Evolutionary conservation across 2,888 invertebrate species (phyloP).

Genomic region (Aleiodes leptofemur): DNA sequence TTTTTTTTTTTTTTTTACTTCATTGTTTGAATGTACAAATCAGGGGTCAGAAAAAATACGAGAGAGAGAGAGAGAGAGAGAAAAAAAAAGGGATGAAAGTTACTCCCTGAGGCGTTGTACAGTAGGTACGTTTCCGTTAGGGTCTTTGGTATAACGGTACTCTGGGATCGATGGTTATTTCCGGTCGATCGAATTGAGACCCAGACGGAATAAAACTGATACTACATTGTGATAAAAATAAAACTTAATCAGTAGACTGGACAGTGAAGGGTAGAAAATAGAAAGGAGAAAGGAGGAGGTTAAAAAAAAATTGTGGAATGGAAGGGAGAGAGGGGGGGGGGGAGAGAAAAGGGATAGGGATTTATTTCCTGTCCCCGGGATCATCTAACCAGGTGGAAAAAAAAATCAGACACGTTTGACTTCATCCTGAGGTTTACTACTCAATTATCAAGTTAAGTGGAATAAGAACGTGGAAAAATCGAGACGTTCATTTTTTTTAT

Average conservation of each 20-base stretch:
- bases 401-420: slow-evolving; percentile 63
- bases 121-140: slow-evolving; percentile 17
- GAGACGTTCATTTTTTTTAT: neutral
- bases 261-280: neutral
- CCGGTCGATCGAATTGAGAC: slow-evolving; percentile 38
- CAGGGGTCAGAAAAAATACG: too few species aligned
- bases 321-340: neutral
- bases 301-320: too few species aligned
- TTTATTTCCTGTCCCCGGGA: slow-evolving; percentile 61
- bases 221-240: slow-evolving; percentile 35
- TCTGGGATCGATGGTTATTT: slow-evolving; percentile 32
- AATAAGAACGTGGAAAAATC: slow-evolving; percentile 15
- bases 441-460: slow-evolving; percentile 42
- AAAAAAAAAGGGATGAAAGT: neutral
- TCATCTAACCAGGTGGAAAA: slow-evolving; percentile 72
- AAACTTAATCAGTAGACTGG: slow-evolving; percentile 25
- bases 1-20: too few species aligned
- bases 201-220: slow-evolving; percentile 25
- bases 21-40: too few species aligned
- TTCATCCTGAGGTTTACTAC: slow-evolving; percentile 30
- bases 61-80: neutral
- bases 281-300: too few species aligned
- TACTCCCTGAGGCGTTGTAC: slow-evolving; percentile 9
- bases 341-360: neutral
- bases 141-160: slow-evolving; percentile 19